Base-by-base conservation (phyloP, 2,888 invertebrate species). In the Perithous albicinctus region DNA sequence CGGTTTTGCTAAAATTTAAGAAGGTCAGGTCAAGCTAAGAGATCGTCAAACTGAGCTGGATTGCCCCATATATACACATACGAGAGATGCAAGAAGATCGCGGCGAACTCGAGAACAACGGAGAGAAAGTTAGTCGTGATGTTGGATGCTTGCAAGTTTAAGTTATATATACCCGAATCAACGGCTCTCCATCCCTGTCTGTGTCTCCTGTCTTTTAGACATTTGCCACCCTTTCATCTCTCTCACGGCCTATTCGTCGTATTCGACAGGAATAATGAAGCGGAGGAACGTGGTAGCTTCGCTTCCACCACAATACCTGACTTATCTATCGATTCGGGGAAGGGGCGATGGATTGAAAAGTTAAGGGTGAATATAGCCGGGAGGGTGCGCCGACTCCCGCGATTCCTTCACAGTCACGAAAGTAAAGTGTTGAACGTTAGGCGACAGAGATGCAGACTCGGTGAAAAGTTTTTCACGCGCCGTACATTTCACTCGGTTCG, bases 261-360 rank as follows among this genome's bases (percentile, higher is more conserved):
- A 72, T 72, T 66, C 35, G 51, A 63, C 61, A 73, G 41, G 73
- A 77, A 76, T 77, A 81, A 80, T 77, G 72, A 80, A 77, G 72
- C 76, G 67, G 67, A 61, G 76, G 41, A 67, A 56, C 41, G 35
- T 12, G 2, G 35, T 18, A n/a, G 32, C 20, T 73, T 66, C 59
- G 18, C 56, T 72, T 73, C 63, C 61, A 38, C 73, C 61, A 54
- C 67, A 64, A 69, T 63, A n/a, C 61, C 63, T 61, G 54, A 61
- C 29, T 59, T 74, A 63, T 74, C 64, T 73, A 78, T 74, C 35
- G 70, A 78, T 70, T 67, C 66, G 59, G 23, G 23, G 2, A 41
- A 8, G 20, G 61, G 35, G 35, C n/a, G 35, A 61, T 66, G 78
- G 38, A 81, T 81, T 81, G 78, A 82, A 82, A 78, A 82, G 76